phyloP scores from a whole-genome alignment of 2,888 invertebrate genomes.

The Lottia scabra region DNA sequence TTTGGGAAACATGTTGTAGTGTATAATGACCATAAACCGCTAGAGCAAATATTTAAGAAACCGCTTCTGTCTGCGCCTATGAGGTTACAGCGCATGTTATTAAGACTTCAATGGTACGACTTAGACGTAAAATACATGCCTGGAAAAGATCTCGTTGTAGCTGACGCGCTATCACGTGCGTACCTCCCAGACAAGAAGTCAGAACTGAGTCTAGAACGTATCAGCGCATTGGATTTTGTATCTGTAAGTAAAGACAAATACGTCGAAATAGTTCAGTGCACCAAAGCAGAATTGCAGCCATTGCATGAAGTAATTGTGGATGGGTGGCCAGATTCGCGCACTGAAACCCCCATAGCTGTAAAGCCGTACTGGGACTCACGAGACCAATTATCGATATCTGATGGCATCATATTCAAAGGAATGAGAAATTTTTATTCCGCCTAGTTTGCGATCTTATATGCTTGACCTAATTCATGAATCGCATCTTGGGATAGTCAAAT shows the following conservation, averaged over 20 bases:
- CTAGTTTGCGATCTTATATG: conserved; percentile 13
- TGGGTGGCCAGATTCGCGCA: no score
- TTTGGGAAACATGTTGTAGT: conserved; percentile 22
- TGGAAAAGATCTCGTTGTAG: conserved; percentile 23
- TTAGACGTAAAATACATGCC: conserved; percentile 20
- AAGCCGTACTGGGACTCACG: no score
- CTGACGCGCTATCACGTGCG: conserved; percentile 19
- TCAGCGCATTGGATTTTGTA: no score
- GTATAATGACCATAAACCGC: conserved; percentile 35
- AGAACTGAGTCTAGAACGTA: no score
- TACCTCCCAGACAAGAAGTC: conserved; percentile 5
- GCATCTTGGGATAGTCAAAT: neutral
- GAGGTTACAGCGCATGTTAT: conserved; percentile 30
- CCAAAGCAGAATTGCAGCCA: no score
- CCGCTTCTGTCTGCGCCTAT: conserved; percentile 27
- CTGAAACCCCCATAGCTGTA: no score
- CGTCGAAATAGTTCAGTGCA: no score
- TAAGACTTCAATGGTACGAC: conserved; percentile 28
- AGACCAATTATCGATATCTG: no score
- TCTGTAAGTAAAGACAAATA: no score
- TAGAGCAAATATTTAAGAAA: conserved; percentile 27
- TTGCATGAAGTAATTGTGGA: no score
- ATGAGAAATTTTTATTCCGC: conserved; percentile 13
- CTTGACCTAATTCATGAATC: conserved; percentile 15
- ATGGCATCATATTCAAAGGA: no score